A percentile compares a stretch with the other conserved stretches of the same genome.
These are phyloP conservation scores for Agraylea sexmaculata DNA, from an alignment of 1,140 invertebrate genomes.

Conservation along the genomic window DNA sequence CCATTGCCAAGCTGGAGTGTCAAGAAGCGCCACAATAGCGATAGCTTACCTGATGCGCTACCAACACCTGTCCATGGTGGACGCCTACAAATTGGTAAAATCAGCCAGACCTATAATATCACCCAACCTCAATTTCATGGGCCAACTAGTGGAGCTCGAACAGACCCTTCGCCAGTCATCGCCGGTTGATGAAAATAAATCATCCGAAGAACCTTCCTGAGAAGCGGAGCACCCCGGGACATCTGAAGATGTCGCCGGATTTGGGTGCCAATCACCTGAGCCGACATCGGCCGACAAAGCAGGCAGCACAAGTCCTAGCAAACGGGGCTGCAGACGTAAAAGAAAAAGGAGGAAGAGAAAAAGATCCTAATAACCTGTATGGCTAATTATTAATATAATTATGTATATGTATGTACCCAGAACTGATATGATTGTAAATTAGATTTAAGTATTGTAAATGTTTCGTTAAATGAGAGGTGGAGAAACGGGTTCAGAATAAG, in stretches of 20 bases:
- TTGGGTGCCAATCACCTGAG: too few species aligned
- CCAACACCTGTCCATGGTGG: constrained; percentile 71
- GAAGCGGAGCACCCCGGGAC: constrained; percentile 26
- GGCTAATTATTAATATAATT: too few species aligned
- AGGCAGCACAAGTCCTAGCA: neutral
- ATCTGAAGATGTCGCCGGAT: constrained; percentile 12
- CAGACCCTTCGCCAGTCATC: constrained; percentile 54
- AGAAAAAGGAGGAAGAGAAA: too few species aligned
- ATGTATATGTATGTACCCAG: too few species aligned
- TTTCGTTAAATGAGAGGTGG: too few species aligned
- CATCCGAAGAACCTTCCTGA: too few species aligned
- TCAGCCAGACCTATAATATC: constrained; percentile 80
- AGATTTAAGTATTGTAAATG: too few species aligned
- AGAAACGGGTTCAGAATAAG: too few species aligned
- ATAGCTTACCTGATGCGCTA: constrained; percentile 93
- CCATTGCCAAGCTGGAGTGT: constrained; percentile 92
- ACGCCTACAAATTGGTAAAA: constrained; percentile 84
- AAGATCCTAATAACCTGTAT: too few species aligned
- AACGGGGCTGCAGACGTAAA: neutral
- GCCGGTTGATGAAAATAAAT: too few species aligned
- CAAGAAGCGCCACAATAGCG: constrained; percentile 85
- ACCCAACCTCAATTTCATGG: constrained; percentile 96
- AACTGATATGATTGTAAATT: too few species aligned
- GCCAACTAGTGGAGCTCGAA: constrained; percentile 82
- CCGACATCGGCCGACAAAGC: constrained; percentile 1